A percentile compares a stretch with the other conserved stretches of the same genome.
phyloP scores from a whole-genome alignment of 1,140 invertebrate genomes.

The Atopsyche davidsoni region DNA sequence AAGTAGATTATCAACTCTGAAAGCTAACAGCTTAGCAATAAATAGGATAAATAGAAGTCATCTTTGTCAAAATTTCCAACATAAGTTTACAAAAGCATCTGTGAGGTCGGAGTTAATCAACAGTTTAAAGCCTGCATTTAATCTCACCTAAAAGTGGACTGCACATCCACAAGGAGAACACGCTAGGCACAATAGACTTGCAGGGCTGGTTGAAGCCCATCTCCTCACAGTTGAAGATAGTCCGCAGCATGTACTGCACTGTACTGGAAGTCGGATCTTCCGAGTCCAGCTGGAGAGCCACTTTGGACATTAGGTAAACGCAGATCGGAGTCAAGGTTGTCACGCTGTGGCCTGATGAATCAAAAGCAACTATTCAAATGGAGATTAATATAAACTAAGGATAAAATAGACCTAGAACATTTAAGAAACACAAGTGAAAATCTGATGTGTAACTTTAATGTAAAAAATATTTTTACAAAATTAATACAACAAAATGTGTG shows the following conservation, averaged over 20 bases:
- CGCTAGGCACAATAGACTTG: constrained; percentile 53
- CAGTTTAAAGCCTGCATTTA: constrained; percentile 4
- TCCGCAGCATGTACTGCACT: constrained; percentile 51
- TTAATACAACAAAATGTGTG: too few species aligned
- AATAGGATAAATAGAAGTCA: background rate
- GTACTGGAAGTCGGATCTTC: constrained; percentile 58
- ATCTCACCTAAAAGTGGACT: constrained; percentile 53
- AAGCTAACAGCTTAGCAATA: too few species aligned
- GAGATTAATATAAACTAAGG: too few species aligned
- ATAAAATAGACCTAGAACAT: too few species aligned
- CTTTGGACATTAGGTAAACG: constrained; percentile 60
- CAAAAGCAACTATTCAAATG: background rate
- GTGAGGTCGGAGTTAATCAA: background rate
- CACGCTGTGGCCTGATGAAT: constrained; percentile 11
- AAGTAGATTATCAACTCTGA: too few species aligned
- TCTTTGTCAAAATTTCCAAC: background rate
- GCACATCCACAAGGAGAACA: constrained; percentile 62
- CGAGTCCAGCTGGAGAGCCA: constrained; percentile 64
- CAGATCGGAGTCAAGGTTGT: constrained; percentile 46
- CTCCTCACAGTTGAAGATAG: constrained; percentile 55
- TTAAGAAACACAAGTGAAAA: too few species aligned
- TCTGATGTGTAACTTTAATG: too few species aligned
- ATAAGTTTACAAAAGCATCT: background rate
- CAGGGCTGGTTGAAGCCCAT: constrained; percentile 51
- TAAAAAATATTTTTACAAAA: too few species aligned